Percentiles rank a stretch among this genome's conserved stretches.
Evolutionary conservation across 2,888 invertebrate genomes (phyloP).

Genomic region (Autographa pulchrina): DNA sequence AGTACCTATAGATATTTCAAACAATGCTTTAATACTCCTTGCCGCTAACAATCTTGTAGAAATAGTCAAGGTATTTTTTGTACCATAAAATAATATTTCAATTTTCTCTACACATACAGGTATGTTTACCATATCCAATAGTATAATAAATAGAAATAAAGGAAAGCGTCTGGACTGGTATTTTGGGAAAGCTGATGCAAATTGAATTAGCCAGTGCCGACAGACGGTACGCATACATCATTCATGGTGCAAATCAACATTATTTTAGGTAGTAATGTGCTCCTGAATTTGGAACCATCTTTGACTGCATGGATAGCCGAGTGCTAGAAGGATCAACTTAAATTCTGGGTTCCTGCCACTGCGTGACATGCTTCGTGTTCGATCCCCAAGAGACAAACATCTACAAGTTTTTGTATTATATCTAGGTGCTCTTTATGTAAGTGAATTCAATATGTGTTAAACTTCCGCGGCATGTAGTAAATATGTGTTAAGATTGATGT

Average conservation of each 20-base stretch:
- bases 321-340: neutral
- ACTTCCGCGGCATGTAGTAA: too few relatives aligned
- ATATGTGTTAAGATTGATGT: too few relatives aligned
- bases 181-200: conserved; percentile 5
- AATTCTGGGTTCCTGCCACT: neutral
- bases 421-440: neutral
- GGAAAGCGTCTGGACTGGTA: conserved; percentile 1
- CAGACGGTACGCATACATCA: neutral
- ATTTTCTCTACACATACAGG: neutral
- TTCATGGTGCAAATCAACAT: conserved; percentile 4
- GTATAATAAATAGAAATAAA: neutral
- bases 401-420: neutral
- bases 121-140: neutral
- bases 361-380: neutral
- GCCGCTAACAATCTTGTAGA: neutral
- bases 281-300: neutral
- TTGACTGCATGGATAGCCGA: neutral
- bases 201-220: conserved; percentile 1
- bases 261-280: neutral
- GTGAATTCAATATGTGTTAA: neutral
- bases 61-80: too few relatives aligned
- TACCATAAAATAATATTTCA: neutral
- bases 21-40: neutral
- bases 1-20: neutral
- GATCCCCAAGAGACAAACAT: too few relatives aligned